These are phyloP conservation scores for Alces alces DNA, from an alignment of 2,113 vertebrate genomes.

Conservation along the genomic window DNA sequence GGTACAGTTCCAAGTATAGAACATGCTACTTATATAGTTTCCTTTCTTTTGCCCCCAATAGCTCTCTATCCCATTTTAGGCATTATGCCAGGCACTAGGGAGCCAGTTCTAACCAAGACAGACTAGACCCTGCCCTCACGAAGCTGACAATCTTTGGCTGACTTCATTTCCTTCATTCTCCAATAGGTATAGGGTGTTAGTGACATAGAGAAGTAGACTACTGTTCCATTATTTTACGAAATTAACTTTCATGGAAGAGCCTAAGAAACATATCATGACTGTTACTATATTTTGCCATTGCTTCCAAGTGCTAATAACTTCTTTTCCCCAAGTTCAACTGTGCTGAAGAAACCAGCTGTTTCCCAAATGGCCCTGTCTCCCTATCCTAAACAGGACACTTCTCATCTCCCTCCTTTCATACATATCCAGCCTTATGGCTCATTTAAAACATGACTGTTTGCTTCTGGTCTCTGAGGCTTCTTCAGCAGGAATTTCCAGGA, in stretches of 20 bases:
- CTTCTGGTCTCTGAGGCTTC: slow-evolving; percentile 43
- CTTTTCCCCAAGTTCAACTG: neutral
- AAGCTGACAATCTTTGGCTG: slow-evolving; percentile 23
- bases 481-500: slow-evolving; percentile 35
- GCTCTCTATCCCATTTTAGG: neutral
- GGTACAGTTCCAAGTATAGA: slow-evolving; percentile 9
- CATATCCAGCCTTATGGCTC: neutral
- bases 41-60: neutral
- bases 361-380: neutral
- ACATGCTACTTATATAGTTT: neutral
- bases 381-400: neutral
- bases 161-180: neutral
- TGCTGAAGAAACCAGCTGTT: slow-evolving; percentile 16
- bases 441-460: slow-evolving; percentile 44
- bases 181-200: neutral
- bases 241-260: neutral
- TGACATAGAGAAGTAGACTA: neutral
- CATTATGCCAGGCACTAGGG: neutral
- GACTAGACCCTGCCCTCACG: neutral
- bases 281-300: neutral
- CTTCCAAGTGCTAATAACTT: neutral
- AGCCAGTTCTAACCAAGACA: neutral
- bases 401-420: neutral
- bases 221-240: slow-evolving; percentile 13
- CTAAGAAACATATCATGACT: neutral